phyloP scores from a whole-genome alignment of 2,113 vertebrate species.

The Cebidichthys violaceus region DNA sequence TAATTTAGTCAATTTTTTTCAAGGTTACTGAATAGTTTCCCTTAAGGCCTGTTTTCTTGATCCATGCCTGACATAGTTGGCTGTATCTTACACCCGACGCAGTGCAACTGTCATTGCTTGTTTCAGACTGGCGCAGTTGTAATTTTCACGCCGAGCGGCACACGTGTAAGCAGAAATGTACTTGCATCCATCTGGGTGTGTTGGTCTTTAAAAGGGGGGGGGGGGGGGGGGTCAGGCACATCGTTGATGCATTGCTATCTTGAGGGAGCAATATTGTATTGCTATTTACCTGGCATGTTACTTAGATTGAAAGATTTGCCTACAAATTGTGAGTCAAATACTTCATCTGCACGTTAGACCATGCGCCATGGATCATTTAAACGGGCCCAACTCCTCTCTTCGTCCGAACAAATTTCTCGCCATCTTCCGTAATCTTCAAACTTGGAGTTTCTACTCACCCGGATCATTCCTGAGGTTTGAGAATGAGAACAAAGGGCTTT shows the following conservation, averaged over 20 bases:
- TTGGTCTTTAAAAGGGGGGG: neutral
- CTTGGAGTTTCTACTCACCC: conserved; percentile 56
- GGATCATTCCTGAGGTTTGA: conserved; percentile 62
- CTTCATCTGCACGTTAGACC: neutral
- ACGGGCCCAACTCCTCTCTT: conserved; percentile 11
- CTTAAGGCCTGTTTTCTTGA: neutral
- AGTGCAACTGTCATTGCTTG: neutral
- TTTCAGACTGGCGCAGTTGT: neutral
- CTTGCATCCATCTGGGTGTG: neutral
- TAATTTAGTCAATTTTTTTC: neutral
- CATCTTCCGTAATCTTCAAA: conserved; percentile 35
- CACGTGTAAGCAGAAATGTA: too few relatives aligned
- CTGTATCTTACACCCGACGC: neutral
- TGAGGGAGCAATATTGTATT: neutral
- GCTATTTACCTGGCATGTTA: neutral
- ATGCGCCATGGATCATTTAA: neutral
- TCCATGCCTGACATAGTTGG: neutral
- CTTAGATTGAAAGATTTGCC: neutral
- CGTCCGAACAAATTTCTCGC: conserved; percentile 27
- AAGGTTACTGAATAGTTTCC: conserved; percentile 1
- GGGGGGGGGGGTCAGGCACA: neutral
- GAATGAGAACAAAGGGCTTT: conserved; percentile 73
- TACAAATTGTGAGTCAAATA: neutral
- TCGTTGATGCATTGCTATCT: neutral
- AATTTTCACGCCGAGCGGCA: too few relatives aligned